Evolutionary conservation across 1,140 invertebrate genomes (phyloP), one percentile per base, ranked within the genome.

Genomic region (Hycleus phaleratus): DNA sequence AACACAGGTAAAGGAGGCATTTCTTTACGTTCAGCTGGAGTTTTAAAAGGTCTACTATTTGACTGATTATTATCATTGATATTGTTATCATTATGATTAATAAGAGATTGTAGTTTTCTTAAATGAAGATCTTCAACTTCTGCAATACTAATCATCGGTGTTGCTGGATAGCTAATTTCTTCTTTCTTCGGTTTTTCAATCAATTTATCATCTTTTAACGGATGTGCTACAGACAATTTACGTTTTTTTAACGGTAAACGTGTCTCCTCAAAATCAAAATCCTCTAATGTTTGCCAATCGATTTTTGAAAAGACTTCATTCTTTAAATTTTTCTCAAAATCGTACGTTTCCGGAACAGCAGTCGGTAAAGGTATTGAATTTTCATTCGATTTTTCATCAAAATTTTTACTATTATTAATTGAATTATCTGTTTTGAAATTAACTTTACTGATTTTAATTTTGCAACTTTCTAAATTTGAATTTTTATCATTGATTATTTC

Each of bases 171-270:
- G 32, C 61, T 64, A 2, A 64, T 64, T 58, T 67, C 64, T 38
- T 65, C 56, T 39, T 61, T 62, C 9, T 56, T 56, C 6, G 57
- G 18, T 32, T 43, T 46, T 25, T 48, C 46, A 46, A 47, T 46
- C n/a, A 56, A 38, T 56, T 59, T 52, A 26, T 61, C 45, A 9
- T 55, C 46, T n/a, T 42, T 42, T 11, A 9, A 5, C 51, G 43
- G 32, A 45, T 62, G 57, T 3, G 52, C 42, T n/a, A 62, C 58
- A 5, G 64, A 56, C 24, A 58, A 44, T 50, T 64, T 58, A 0
- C 67, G 61, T 49, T 69, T 69, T 48, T 69, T 69, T 25, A 69
- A 49, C n/a, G 67, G 67, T 26, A 69, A 39, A 12, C 58, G 47
- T 3, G 55, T 65, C 38, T 68, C 57, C 1, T 44, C 42, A 42